Evolutionary conservation across 1,140 invertebrate species (phyloP).

Genomic region (Brachystomella parvula): DNA sequence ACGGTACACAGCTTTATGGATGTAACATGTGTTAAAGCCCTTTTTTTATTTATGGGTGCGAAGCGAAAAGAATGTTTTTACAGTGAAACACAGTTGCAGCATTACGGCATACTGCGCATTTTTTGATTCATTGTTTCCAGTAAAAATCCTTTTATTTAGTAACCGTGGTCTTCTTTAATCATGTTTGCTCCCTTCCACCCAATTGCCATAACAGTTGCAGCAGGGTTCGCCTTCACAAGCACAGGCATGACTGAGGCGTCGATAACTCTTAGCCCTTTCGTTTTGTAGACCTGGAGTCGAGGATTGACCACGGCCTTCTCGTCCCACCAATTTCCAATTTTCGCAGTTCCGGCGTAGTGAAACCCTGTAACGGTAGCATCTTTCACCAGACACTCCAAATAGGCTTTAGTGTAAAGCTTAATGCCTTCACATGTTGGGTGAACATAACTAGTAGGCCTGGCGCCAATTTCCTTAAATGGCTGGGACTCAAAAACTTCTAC

Average conservation of each 20-base stretch:
- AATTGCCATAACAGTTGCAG: not conserved
- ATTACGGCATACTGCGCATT: too few relatives aligned
- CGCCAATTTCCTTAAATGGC: too few relatives aligned
- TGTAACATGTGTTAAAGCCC: too few relatives aligned
- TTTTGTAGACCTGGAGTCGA: not conserved
- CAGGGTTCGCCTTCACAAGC: not conserved
- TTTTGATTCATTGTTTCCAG: not conserved
- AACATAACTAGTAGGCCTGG: too few relatives aligned
- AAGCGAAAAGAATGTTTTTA: too few relatives aligned
- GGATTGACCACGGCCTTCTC: not conserved
- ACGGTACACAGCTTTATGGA: too few relatives aligned
- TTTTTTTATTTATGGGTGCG: too few relatives aligned
- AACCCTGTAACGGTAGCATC: not conserved
- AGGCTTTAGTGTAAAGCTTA: not conserved
- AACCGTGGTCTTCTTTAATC: not conserved
- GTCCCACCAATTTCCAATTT: not conserved
- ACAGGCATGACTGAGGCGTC: slow-evolving; percentile 12
- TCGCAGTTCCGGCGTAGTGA: not conserved
- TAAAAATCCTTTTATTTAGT: too few relatives aligned
- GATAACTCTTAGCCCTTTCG: slow-evolving; percentile 10
- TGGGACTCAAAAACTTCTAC: too few relatives aligned
- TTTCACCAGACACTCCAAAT: not conserved
- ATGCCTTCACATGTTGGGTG: too few relatives aligned
- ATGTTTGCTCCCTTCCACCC: not conserved
- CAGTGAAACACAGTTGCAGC: too few relatives aligned